Evolutionary conservation across 2,113 vertebrate species (phyloP), one percentile per base, ranked within the genome.

Genomic region (Phrynocephalus versicolor): DNA sequence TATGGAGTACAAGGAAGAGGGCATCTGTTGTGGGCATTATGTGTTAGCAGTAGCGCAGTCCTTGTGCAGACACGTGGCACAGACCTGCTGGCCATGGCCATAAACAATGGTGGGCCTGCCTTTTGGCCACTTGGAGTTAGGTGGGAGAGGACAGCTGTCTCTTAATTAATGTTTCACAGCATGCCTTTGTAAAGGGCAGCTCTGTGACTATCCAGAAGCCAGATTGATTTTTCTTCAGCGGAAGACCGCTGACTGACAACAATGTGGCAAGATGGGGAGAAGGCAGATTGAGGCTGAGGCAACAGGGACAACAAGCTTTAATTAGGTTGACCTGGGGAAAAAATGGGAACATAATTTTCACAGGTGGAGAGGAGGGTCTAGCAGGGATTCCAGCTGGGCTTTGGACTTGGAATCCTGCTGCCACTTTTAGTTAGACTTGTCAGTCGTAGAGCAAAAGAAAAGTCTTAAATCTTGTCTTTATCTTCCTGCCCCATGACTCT

Each of bases 71-170:
- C 60, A 33, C 9, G 2, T 67, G 72, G 57, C 41, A 3, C 37
- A 62, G 57, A 83, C 70, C 62, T 73, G 75, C n/a, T 45, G 70
- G 37, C 58, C 5, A 0, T 23, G 37, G 2, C 69, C 70, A 16
- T 37, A 82, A 92, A 57, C 71, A 76, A 39, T 21, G 9, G 15
- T 89, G 84, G 67, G 21, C 0, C 13, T 39, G 30, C 55, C 18
- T 23, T 70, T 39, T 88, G 67, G 35, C 41, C 84, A 60, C 67
- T 41, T 35, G 87, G 78, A 76, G 62, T 81, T 27, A 23, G 64
- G 78, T 27, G 89, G 88, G 84, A 79, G 70, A 93, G 83, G 90
- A 86, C 95, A 94, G 94, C 96, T 96, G 95, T 80, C 81, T 89
- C 87, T 90, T 94, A 89, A 80, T 94, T 92, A 74, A 89, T 87